phyloP scores from a whole-genome alignment of 2,797 vertebrate species.

The Furcifer pardalis region DNA sequence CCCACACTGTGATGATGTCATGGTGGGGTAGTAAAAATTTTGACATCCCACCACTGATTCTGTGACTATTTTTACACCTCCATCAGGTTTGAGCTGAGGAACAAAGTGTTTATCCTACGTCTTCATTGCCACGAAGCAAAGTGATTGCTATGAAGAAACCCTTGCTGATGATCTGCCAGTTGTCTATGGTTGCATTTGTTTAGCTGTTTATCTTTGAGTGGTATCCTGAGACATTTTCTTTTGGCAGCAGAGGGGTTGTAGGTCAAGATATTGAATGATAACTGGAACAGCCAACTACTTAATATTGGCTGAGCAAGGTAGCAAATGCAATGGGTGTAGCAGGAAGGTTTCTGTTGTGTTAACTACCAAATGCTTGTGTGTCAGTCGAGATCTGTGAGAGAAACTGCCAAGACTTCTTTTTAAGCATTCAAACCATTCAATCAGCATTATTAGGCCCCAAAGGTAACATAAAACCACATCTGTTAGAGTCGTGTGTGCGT shows the following conservation, averaged over 20 bases:
- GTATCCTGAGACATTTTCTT: slow-evolving; percentile 35
- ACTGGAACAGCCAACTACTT: slow-evolving; percentile 13
- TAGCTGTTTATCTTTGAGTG: slow-evolving; percentile 30
- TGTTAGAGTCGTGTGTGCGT: slow-evolving; percentile 57
- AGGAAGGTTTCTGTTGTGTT: slow-evolving; percentile 31
- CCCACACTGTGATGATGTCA: too few relatives aligned
- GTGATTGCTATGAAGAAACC: slow-evolving; percentile 62
- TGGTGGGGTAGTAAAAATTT: too few relatives aligned
- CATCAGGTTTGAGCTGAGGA: slow-evolving; percentile 75
- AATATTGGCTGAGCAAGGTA: slow-evolving; percentile 42
- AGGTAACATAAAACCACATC: slow-evolving; percentile 66
- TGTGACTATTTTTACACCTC: slow-evolving; percentile 80
- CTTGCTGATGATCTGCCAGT: slow-evolving; percentile 46
- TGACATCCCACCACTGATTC: too few relatives aligned
- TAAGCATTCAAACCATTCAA: slow-evolving; percentile 56
- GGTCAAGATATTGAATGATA: slow-evolving; percentile 54
- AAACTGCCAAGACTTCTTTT: slow-evolving; percentile 56
- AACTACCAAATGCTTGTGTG: neutral
- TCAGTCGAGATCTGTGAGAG: slow-evolving; percentile 30
- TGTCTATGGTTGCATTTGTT: slow-evolving; percentile 42
- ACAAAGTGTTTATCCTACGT: too few relatives aligned
- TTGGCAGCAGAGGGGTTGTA: slow-evolving; percentile 39
- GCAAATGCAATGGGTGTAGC: slow-evolving; percentile 18
- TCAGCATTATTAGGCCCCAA: slow-evolving; percentile 60
- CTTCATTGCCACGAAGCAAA: slow-evolving; percentile 48